Percentiles rank a stretch among this genome's conserved stretches.
phyloP scores from a whole-genome alignment of 2,113 vertebrate species.

The Cnemophilus loriae region DNA sequence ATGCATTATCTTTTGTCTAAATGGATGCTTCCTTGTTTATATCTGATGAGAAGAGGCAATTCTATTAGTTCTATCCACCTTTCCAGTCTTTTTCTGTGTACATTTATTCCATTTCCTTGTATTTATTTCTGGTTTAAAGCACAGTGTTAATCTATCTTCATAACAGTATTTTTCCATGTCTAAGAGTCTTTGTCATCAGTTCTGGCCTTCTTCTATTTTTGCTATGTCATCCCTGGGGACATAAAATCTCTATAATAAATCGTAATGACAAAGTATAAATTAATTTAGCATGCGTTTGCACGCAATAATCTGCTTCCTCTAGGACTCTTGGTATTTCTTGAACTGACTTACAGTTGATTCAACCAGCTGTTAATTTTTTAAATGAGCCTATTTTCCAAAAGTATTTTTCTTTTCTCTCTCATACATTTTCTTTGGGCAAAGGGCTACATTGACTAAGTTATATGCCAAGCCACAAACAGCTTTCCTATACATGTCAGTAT shows the following conservation, averaged over 20 bases:
- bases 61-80: not conserved
- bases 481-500: not conserved
- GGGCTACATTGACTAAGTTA: not conserved
- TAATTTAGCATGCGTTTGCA: constrained; percentile 28
- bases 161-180: not conserved
- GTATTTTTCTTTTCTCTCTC: not conserved
- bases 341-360: not conserved
- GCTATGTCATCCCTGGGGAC: not conserved
- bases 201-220: not conserved
- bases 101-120: not conserved
- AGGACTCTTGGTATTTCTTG: not conserved
- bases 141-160: not conserved
- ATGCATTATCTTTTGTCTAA: not conserved
- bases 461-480: not conserved
- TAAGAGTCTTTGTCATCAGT: not conserved
- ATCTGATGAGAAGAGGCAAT: not conserved
- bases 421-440: not conserved
- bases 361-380: not conserved
- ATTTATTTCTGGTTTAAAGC: constrained; percentile 4
- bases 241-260: constrained; percentile 35
- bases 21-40: not conserved
- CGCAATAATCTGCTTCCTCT: not conserved
- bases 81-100: not conserved
- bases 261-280: not conserved
- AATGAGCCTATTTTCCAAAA: not conserved